A percentile compares a stretch with the other conserved stretches of the same genome.
Conservation (phyloP, 2,888 invertebrate genomes). For the Megastigmus dorsalis region DNA sequence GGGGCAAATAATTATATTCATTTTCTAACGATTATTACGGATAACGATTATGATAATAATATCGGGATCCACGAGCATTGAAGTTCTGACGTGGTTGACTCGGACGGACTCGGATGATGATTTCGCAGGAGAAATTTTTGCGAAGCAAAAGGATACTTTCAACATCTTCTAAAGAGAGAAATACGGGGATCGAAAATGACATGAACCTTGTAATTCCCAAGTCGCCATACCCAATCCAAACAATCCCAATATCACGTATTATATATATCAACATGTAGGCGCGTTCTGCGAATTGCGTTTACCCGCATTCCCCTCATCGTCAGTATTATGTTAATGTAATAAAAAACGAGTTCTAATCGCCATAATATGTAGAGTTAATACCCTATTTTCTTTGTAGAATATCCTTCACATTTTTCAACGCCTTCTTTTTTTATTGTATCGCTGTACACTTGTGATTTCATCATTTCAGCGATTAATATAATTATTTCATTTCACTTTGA, state of each 20-base stretch:
- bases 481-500: too few relatives aligned
- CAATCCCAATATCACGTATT: slow-evolving; percentile 24
- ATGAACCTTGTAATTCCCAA: slow-evolving; percentile 30
- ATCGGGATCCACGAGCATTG: slow-evolving; percentile 24
- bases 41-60: slow-evolving; percentile 13
- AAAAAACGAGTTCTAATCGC: slow-evolving; percentile 59
- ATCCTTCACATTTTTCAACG: not conserved
- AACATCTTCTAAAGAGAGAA: not conserved
- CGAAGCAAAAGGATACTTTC: not conserved
- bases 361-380: slow-evolving; percentile 25
- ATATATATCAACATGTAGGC: slow-evolving; percentile 59
- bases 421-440: slow-evolving; percentile 8
- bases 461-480: too few relatives aligned
- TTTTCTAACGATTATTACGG: slow-evolving; percentile 33
- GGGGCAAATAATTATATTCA: slow-evolving; percentile 11
- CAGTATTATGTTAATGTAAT: slow-evolving; percentile 71
- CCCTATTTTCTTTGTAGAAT: not conserved
- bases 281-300: slow-evolving; percentile 66
- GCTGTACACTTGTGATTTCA: too few relatives aligned
- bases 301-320: slow-evolving; percentile 59
- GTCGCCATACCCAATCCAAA: not conserved
- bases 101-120: slow-evolving; percentile 36
- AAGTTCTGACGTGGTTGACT: slow-evolving; percentile 30
- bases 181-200: slow-evolving; percentile 34
- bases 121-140: slow-evolving; percentile 12